Evolutionary conservation across 2,888 invertebrate genomes (phyloP).

Genomic region (Boloria selene): DNA sequence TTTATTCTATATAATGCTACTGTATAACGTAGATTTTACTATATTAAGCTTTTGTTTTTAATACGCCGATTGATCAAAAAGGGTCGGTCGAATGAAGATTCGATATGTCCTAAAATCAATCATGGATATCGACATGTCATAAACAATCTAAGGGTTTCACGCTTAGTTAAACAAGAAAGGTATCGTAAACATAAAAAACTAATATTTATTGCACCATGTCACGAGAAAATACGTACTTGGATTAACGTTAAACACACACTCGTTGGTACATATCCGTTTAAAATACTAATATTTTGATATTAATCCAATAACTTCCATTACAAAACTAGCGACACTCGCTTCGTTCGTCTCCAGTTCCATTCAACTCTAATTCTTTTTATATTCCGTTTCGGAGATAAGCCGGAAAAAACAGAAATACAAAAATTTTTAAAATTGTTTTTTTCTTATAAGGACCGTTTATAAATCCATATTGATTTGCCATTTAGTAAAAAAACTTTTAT

Average conservation of each 20-base stretch:
- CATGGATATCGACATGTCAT: not conserved
- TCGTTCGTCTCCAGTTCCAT: no score
- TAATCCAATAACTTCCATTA: no score
- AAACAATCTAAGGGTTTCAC: not conserved
- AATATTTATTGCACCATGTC: constrained; percentile 6
- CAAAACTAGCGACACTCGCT: no score
- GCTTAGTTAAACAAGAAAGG: constrained; percentile 1
- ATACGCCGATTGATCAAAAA: not conserved
- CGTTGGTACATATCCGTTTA: not conserved
- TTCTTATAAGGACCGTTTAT: no score
- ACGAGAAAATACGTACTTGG: constrained; percentile 1
- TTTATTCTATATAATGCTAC: no score
- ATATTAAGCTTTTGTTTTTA: not conserved
- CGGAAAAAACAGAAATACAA: no score
- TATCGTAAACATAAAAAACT: constrained; percentile 10
- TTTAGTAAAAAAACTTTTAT: no score
- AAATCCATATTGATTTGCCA: no score
- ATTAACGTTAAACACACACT: constrained; percentile 1
- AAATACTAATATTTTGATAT: not conserved
- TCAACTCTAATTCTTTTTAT: no score
- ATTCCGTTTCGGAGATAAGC: no score
- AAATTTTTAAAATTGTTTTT: no score
- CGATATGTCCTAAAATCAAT: not conserved
- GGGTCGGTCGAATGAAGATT: not conserved
- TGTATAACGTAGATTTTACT: no score